phyloP scores from a whole-genome alignment of 2,888 invertebrate genomes.

The Catocala fraxini region DNA sequence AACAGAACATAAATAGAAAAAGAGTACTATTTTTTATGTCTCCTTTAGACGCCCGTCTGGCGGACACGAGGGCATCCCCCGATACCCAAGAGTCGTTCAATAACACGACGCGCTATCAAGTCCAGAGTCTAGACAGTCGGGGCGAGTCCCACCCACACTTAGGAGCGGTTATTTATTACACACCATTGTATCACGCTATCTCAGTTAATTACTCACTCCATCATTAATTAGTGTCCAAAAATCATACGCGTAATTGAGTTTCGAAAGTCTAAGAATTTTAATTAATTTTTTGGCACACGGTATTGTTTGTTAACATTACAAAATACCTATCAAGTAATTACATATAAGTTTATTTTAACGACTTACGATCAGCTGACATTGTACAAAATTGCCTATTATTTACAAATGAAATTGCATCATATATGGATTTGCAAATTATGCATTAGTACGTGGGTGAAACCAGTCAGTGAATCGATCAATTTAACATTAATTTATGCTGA shows the following conservation, averaged over 20 bases:
- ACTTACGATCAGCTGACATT: conserved; percentile 18
- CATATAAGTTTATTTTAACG: conserved; percentile 13
- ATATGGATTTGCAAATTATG: conserved; percentile 15
- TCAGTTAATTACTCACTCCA: conserved; percentile 14
- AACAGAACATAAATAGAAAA: too few relatives aligned
- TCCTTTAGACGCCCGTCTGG: too few relatives aligned
- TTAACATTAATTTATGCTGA: background rate
- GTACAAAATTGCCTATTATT: conserved; percentile 28
- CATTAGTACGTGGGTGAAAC: conserved; percentile 14
- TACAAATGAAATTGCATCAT: conserved; percentile 22
- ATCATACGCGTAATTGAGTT: conserved; percentile 15
- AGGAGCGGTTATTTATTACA: conserved; percentile 27
- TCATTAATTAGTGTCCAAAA: conserved; percentile 1
- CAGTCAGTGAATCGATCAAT: conserved; percentile 11
- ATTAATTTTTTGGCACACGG: conserved; percentile 28
- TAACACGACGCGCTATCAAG: conserved; percentile 21
- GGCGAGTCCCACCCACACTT: conserved; percentile 28
- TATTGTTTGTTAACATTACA: background rate
- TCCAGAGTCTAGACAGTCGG: conserved; percentile 4
- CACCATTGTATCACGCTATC: conserved; percentile 19
- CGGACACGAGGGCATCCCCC: conserved; percentile 34
- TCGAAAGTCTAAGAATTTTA: conserved; percentile 18
- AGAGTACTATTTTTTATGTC: too few relatives aligned
- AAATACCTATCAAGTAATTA: too few relatives aligned
- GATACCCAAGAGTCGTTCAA: conserved; percentile 3